Conservation (phyloP, 2,888 invertebrate genomes). For the Campopleginae sp. region DNA sequence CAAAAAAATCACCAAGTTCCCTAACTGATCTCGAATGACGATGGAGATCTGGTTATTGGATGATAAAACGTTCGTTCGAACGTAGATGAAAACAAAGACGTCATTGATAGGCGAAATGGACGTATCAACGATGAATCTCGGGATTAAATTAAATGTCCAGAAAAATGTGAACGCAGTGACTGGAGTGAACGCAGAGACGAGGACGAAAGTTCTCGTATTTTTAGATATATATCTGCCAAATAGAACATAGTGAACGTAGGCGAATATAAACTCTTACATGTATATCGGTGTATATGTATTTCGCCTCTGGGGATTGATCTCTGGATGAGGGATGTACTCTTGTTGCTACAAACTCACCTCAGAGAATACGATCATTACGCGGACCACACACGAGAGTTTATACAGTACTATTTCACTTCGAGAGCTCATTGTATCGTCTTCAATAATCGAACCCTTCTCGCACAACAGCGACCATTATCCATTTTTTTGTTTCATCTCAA, state of each 20-base stretch:
- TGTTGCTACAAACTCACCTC: constrained; percentile 60
- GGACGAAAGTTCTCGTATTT: constrained; percentile 56
- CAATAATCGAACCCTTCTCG: constrained; percentile 58
- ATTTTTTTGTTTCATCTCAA: constrained; percentile 5
- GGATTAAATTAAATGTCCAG: constrained; percentile 30
- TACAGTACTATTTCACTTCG: constrained; percentile 49
- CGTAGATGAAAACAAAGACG: constrained; percentile 35
- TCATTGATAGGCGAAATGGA: constrained; percentile 38
- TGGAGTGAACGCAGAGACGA: constrained; percentile 40
- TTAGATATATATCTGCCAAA: constrained; percentile 58
- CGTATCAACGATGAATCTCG: constrained; percentile 35
- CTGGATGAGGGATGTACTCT: constrained; percentile 70
- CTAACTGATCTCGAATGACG: background rate
- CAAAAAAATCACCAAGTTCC: background rate
- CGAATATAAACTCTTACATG: constrained; percentile 57
- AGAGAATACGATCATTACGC: constrained; percentile 56
- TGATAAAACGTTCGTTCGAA: constrained; percentile 4
- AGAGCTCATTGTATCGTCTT: constrained; percentile 61
- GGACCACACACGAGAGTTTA: constrained; percentile 61
- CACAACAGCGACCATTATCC: constrained; percentile 48
- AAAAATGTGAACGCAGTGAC: constrained; percentile 31
- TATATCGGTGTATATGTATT: constrained; percentile 66
- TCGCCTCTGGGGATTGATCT: constrained; percentile 77
- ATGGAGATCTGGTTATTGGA: background rate
- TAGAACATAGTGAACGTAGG: constrained; percentile 50